Conservation (phyloP, 2,797 vertebrate genomes). For the Hydrocynus forskahlii region DNA sequence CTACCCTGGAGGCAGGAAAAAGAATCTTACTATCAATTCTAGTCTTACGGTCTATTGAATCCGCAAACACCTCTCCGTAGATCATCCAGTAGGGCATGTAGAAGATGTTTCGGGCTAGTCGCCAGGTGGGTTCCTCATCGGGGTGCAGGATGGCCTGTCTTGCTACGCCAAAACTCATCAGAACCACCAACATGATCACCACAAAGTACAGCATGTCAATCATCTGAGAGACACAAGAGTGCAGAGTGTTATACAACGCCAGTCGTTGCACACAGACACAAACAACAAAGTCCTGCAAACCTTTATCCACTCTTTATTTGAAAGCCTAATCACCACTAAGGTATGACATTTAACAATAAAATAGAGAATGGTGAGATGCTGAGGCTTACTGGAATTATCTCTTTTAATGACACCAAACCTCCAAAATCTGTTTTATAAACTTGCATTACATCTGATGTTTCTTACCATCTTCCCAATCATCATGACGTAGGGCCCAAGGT, state of each 20-base stretch:
- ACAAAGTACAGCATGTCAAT: constrained; percentile 99
- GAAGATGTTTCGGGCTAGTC: constrained; percentile 97
- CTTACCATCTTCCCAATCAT: constrained; percentile 99
- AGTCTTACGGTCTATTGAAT: constrained; percentile 99
- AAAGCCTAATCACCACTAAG: not conserved
- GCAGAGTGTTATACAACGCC: not conserved
- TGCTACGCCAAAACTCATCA: constrained; percentile 98
- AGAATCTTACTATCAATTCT: constrained; percentile 99
- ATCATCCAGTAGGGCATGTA: constrained; percentile 99
- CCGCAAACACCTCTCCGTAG: constrained; percentile 99
- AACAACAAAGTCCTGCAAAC: not conserved
- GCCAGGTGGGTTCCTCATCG: constrained; percentile 96
- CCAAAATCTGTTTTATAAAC: not conserved
- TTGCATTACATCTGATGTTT: not conserved
- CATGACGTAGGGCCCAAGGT: constrained; percentile 98
- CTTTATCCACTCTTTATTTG: not conserved
- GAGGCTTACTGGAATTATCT: not conserved
- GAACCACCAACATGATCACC: constrained; percentile 98
- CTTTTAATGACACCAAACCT: too few relatives aligned
- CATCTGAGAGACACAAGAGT: constrained; percentile 81
- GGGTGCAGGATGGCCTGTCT: constrained; percentile 98
- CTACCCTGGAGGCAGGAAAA: constrained; percentile 94
- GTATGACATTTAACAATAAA: not conserved
- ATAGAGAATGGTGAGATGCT: not conserved
- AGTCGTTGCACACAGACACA: not conserved